Conservation (phyloP, 2,113 vertebrate genomes). For the mouse (Mus musculus) region DNA sequence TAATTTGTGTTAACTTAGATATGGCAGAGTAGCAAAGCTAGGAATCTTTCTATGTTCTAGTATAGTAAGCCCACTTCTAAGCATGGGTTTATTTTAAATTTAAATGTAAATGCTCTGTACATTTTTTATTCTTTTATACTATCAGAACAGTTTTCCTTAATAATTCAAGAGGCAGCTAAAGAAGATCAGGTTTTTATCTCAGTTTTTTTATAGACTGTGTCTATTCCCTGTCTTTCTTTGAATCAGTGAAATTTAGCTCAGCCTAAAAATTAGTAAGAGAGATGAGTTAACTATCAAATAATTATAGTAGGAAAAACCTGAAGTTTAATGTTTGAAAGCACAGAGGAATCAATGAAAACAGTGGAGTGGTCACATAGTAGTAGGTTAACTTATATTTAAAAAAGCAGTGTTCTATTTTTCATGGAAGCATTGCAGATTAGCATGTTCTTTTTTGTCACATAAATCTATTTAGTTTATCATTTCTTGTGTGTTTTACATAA, state of each 20-base stretch:
- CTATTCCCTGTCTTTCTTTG: not conserved
- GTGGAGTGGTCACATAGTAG: not conserved
- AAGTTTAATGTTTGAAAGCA: constrained; percentile 20
- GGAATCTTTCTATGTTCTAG: not conserved
- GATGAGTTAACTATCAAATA: not conserved
- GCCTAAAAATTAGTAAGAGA: not conserved
- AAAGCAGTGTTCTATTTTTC: not conserved
- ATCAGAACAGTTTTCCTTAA: not conserved
- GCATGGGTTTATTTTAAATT: not conserved
- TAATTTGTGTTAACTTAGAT: not conserved
- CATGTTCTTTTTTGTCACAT: not conserved
- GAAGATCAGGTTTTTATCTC: not conserved
- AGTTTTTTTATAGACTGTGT: not conserved
- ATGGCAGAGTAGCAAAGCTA: not conserved
- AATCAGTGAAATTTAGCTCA: not conserved
- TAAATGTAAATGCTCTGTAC: not conserved
- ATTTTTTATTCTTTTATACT: not conserved
- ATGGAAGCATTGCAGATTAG: not conserved
- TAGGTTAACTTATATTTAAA: not conserved
- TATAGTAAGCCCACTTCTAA: not conserved
- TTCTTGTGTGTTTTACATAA: constrained; percentile 47
- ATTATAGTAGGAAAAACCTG: not conserved
- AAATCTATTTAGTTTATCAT: constrained; percentile 3
- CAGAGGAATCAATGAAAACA: constrained; percentile 36
- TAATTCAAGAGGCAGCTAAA: not conserved